Base-by-base conservation (phyloP, 2,797 vertebrate species). In the Helicolenus hilgendorfi region DNA sequence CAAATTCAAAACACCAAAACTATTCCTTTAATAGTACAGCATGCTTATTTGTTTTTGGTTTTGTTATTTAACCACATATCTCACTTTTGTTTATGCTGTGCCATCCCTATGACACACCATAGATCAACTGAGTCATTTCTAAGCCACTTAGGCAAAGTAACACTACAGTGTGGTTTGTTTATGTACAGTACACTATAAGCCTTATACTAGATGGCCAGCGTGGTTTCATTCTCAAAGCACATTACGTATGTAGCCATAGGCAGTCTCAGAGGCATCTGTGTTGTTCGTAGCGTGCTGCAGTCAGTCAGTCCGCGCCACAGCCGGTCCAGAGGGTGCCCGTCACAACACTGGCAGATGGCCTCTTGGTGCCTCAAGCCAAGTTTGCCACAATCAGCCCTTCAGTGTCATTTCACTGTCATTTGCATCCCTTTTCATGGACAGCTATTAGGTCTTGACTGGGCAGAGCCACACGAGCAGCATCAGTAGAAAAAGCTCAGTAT, bases 321-420 rank as follows among this genome's bases (percentile, higher is more conserved):
- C 68, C 70, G 31, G 87, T 86, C 89, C 85, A 79, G 83, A 83
- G 77, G 71, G 83, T 73, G 75, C 64, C 87, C 88, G 72, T 93
- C 94, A 94, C 91, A 93, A 92, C 89, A 90, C 89, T 85, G 88
- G 82, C 95, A 96, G 94, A 95, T 96, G 94, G 92, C 80, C 62
- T 83, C 45, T 72, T 76, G 49, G 67, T 65, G 26, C 83, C 59
- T 75, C 22, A 8, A 65, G 86, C 83, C 85, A 89, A 89, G 85
- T 77, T 69, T 29, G 84, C 72, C 88, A 94, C 95, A 94, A 90
- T 95, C 84, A 87, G 68, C 89, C 68, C 64, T 89, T 26, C 70
- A 83, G 84, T 87, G 84, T 83, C 72, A 78, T 71, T 65, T 81
- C 72, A 74, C 67, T 62, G 36, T 73, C 76, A 88, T 88, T 90